Base-by-base conservation (phyloP, 2,113 vertebrate genomes). In the Pycnonotus jocosus region DNA sequence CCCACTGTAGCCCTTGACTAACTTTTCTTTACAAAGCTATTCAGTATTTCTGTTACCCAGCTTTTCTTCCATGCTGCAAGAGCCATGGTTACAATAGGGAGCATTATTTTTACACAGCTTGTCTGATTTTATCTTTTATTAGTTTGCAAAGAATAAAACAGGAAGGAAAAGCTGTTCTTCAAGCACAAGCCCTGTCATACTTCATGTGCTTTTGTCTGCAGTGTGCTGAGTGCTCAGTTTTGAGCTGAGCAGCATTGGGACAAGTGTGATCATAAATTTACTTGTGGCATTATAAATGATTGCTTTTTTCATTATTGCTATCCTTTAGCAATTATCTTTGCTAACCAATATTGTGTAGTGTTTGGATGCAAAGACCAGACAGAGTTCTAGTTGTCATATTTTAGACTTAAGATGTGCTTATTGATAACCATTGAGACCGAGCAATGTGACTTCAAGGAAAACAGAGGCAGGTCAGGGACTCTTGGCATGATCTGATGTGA, bases 91-190 rank as follows among this genome's bases (percentile, higher is more conserved):
- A 91, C 66, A 95, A 92, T 37, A 61, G 70, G 54, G 12, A 84
- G 20, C n/a, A 69, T 91, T 79, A 87, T 91, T 95, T 92, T 82
- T 85, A 72, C 37, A 69, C 73, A 87, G 81, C 57, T 89, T 80
- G 53, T 51, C 81, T 62, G 81, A 90, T 89, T 88, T 83, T 78
- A 61, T 76, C 53, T 88, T 94, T 86, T 86, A 72, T 76, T 80
- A 73, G 42, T 60, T 90, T 87, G 58, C 50, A 82, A 91, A 91
- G 81, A 94, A 77, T 90, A 90, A 91, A 97, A 79, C 45, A 81
- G 68, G 1, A 1, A 91, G 74, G 15, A 89, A 95, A 77, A 80
- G 33, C 23, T 85, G 18, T 64, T 86, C 81, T 76, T 82, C 53
- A 89, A 72, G 71, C 38, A 57, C 24, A 8, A 89, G 31, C 8